Conservation (phyloP, 2,797 vertebrate genomes). For the Poecilia picta region DNA sequence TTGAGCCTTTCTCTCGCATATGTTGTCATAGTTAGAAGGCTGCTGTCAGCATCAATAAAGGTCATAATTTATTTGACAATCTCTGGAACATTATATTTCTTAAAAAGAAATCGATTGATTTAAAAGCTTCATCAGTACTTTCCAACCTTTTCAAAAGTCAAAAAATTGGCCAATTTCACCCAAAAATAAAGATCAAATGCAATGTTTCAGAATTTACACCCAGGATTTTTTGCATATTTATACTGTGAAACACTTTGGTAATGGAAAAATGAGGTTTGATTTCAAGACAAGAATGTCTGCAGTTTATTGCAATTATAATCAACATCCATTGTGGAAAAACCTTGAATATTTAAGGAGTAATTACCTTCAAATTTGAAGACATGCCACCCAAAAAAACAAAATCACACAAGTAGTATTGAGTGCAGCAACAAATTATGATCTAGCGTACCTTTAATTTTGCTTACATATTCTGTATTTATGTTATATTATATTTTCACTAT, state of each 20-base stretch:
- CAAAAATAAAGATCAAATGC: background rate
- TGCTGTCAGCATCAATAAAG: too few relatives aligned
- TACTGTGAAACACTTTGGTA: background rate
- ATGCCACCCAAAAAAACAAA: background rate
- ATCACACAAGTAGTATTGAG: background rate
- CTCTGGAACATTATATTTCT: background rate
- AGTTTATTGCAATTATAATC: conserved; percentile 18
- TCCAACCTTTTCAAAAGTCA: background rate
- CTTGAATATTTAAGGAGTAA: background rate
- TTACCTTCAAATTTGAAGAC: background rate
- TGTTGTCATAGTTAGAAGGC: too few relatives aligned
- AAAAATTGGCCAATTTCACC: background rate
- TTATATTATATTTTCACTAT: background rate
- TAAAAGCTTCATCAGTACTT: background rate
- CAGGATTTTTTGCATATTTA: background rate
- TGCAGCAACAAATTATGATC: background rate
- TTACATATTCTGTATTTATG: background rate
- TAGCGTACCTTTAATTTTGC: background rate
- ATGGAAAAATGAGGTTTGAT: background rate
- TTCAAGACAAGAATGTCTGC: conserved; percentile 14
- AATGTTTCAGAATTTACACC: background rate
- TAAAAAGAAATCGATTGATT: background rate
- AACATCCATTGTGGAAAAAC: background rate
- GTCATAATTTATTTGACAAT: too few relatives aligned
- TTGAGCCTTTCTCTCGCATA: too few relatives aligned